Conservation (phyloP, 2,888 invertebrate species). For the Troglohyphantes excavatus region DNA sequence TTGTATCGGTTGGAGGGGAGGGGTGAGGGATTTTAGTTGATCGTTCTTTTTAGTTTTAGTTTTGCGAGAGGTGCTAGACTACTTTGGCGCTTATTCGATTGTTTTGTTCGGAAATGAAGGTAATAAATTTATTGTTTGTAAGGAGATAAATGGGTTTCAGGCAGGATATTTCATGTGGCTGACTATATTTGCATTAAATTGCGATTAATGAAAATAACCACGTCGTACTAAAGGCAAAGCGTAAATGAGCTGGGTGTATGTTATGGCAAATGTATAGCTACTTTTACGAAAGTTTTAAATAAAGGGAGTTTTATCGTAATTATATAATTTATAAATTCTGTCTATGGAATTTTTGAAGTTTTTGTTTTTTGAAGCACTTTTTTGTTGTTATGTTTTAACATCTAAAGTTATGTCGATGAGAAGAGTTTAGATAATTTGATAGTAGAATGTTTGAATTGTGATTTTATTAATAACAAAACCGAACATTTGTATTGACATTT, state of each 20-base stretch:
- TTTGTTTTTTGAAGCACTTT: too few relatives aligned
- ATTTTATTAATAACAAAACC: too few relatives aligned
- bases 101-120: constrained; percentile 33
- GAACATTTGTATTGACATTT: too few relatives aligned
- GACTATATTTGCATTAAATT: background rate
- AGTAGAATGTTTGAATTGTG: too few relatives aligned
- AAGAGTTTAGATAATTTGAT: too few relatives aligned
- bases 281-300: too few relatives aligned
- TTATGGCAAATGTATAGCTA: too few relatives aligned
- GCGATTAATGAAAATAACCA: background rate
- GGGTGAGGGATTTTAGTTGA: background rate
- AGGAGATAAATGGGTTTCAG: background rate
- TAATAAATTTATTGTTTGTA: constrained; percentile 20
- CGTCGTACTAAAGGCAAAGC: background rate
- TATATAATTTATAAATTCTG: too few relatives aligned
- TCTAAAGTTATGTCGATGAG: too few relatives aligned
- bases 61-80: constrained; percentile 25
- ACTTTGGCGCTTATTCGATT: constrained; percentile 29
- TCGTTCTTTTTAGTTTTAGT: background rate
- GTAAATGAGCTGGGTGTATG: background rate
- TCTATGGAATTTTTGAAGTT: too few relatives aligned
- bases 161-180: background rate
- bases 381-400: too few relatives aligned
- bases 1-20: background rate
- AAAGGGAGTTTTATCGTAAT: too few relatives aligned